These are phyloP conservation scores for Probosciger aterrimus DNA, from an alignment of 2,113 vertebrate genomes.

Conservation along the genomic window DNA sequence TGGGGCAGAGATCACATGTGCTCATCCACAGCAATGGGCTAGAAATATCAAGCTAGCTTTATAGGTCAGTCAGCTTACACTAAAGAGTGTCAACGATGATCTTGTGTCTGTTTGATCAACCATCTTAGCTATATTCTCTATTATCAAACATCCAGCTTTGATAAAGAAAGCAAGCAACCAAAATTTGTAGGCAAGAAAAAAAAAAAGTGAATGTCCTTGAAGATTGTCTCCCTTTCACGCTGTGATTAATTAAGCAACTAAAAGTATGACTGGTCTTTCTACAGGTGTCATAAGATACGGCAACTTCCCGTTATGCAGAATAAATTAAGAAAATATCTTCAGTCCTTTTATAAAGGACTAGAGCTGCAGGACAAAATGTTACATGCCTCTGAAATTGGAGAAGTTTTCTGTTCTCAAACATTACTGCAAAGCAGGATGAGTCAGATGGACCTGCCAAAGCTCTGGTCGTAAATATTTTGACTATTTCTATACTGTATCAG, in stretches of 20 bases:
- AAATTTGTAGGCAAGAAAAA: background rate
- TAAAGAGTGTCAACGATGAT: background rate
- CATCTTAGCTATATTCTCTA: background rate
- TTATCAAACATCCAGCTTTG: background rate
- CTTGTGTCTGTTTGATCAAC: background rate
- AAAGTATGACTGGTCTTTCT: constrained; percentile 37
- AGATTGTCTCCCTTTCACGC: background rate
- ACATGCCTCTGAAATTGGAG: background rate
- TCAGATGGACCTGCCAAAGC: background rate
- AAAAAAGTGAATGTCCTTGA: constrained; percentile 27
- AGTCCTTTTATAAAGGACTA: background rate
- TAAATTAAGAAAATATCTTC: constrained; percentile 30
- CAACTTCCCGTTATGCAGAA: constrained; percentile 22
- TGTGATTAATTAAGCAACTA: constrained; percentile 62
- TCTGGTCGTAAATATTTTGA: constrained; percentile 16
- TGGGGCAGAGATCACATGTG: background rate
- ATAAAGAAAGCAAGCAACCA: background rate
- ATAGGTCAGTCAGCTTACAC: background rate
- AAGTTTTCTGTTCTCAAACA: background rate
- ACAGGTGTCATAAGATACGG: constrained; percentile 45
- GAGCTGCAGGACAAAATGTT: constrained; percentile 13
- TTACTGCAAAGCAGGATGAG: background rate
- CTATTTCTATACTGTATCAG: background rate
- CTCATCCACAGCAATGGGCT: background rate
- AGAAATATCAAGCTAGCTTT: background rate